A percentile compares a stretch with the other conserved stretches of the same genome.
These are phyloP conservation scores for Cisticola juncidis DNA, from an alignment of 2,113 vertebrate species.

Conservation along the genomic window DNA sequence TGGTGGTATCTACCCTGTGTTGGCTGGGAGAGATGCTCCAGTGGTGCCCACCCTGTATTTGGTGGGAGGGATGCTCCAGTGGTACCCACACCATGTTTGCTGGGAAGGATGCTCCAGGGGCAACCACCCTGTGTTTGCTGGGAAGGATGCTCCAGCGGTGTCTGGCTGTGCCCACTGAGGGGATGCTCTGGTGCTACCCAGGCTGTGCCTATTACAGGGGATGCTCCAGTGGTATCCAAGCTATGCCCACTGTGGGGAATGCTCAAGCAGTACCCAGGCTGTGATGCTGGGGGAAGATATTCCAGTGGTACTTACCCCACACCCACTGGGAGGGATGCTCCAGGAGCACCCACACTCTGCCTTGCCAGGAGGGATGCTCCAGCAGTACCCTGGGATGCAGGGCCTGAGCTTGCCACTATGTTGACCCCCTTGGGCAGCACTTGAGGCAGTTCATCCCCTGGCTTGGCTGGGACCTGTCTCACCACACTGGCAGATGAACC, in stretches of 20 bases:
- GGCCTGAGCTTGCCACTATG: not conserved
- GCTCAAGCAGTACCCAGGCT: not conserved
- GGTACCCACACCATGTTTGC: accelerated
- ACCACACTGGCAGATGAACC: not conserved
- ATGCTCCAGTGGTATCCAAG: not conserved
- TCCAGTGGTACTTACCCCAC: not conserved
- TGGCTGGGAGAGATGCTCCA: not conserved
- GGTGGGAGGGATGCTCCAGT: not conserved
- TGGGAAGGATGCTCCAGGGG: not conserved
- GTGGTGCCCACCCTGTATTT: not conserved
- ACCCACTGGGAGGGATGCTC: not conserved
- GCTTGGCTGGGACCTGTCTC: not conserved
- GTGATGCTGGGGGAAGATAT: not conserved
- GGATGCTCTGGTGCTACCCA: too few relatives aligned
- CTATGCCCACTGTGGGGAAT: accelerated
- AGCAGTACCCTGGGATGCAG: not conserved
- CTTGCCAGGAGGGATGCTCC: not conserved
- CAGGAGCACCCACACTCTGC: not conserved
- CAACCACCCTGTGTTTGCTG: accelerated
- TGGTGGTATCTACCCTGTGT: not conserved
- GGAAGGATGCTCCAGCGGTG: not conserved
- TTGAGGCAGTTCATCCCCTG: not conserved
- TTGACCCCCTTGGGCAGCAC: too few relatives aligned
- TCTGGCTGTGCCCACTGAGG: accelerated
- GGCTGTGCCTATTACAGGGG: accelerated